phyloP scores from a whole-genome alignment of 1,140 invertebrate genomes.

The Chrysopa pallens region DNA sequence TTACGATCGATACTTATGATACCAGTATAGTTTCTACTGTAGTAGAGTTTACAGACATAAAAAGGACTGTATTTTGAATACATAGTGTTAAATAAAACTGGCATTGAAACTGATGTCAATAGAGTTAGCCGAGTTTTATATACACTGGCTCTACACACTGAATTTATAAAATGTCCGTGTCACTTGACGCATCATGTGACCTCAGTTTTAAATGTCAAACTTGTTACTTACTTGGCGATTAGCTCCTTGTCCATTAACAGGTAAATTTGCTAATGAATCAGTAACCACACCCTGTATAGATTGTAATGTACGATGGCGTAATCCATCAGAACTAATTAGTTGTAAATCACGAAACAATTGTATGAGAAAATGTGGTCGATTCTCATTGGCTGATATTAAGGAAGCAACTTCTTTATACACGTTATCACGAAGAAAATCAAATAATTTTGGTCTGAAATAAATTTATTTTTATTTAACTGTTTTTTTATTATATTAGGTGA shows the following conservation, averaged over 20 bases:
- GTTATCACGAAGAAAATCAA: slow-evolving; percentile 42
- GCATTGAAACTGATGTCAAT: not conserved
- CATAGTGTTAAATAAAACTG: too few species aligned
- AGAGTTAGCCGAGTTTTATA: not conserved
- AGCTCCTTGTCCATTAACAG: slow-evolving; percentile 1
- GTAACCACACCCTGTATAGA: slow-evolving; percentile 28
- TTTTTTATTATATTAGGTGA: too few species aligned
- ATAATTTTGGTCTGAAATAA: slow-evolving; percentile 29
- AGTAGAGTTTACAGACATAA: too few species aligned
- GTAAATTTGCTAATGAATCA: slow-evolving; percentile 10
- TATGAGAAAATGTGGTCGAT: slow-evolving; percentile 43
- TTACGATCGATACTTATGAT: too few species aligned
- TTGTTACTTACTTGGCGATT: slow-evolving; percentile 2
- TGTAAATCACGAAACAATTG: slow-evolving; percentile 45
- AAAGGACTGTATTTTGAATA: too few species aligned
- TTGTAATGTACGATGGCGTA: slow-evolving; percentile 37
- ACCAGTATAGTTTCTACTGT: too few species aligned
- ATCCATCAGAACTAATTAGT: slow-evolving; percentile 41
- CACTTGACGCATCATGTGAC: not conserved
- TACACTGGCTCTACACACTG: not conserved
- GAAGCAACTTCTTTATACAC: slow-evolving; percentile 51
- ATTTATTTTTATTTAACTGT: too few species aligned
- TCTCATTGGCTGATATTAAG: slow-evolving; percentile 47
- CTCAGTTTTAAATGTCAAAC: not conserved
- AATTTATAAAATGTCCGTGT: not conserved